phyloP scores from a whole-genome alignment of 1,140 invertebrate species.

The Temnothorax nylanderi region DNA sequence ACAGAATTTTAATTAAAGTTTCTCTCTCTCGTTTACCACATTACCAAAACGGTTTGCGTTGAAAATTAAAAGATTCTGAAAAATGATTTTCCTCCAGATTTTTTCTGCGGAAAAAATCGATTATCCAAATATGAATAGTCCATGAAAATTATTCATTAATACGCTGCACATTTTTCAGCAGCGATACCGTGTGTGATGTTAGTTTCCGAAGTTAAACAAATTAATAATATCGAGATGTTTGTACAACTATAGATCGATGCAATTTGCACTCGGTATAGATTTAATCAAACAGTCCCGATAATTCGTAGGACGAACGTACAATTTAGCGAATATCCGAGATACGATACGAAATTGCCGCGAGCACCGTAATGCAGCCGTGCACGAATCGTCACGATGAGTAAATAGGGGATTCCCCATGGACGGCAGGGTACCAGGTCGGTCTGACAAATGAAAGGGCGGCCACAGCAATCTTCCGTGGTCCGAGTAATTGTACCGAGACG shows the following conservation, averaged over 20 bases:
- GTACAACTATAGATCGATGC: neutral
- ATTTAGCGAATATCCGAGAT: conserved; percentile 35
- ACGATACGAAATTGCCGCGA: conserved; percentile 44
- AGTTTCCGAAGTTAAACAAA: conserved; percentile 5
- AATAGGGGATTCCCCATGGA: conserved; percentile 45
- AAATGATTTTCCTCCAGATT: neutral
- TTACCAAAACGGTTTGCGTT: neutral
- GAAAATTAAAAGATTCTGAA: conserved; percentile 22
- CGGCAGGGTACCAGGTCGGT: conserved; percentile 9
- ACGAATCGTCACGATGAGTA: conserved; percentile 52
- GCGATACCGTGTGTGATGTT: neutral
- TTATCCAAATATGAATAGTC: neutral
- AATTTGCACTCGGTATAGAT: conserved; percentile 13
- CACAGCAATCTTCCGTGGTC: conserved; percentile 47
- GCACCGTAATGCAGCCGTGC: conserved; percentile 34
- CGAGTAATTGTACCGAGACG: conserved; percentile 33
- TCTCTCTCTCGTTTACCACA: neutral
- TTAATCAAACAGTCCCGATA: conserved; percentile 39
- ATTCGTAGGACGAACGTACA: conserved; percentile 27
- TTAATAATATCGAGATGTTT: conserved; percentile 33
- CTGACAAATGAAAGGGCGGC: conserved; percentile 61
- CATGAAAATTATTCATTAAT: conserved; percentile 24
- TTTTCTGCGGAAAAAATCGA: neutral
- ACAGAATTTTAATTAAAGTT: neutral
- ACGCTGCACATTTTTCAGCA: neutral